Conservation (phyloP, 2,797 vertebrate species). For the Serranus cabrilla region DNA sequence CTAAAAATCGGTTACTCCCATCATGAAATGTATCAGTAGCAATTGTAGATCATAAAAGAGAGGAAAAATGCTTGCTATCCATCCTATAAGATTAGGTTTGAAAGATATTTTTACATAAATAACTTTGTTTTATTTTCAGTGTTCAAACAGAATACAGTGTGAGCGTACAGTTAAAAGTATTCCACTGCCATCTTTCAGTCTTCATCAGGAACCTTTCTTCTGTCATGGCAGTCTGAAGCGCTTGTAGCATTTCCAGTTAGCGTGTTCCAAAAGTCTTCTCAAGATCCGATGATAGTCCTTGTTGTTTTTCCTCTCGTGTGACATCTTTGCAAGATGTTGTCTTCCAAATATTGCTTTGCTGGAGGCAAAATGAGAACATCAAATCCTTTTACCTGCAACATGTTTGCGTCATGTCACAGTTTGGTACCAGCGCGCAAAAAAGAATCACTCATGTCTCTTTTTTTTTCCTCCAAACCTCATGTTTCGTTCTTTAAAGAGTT, state of each 20-base stretch:
- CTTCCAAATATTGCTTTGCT: constrained; percentile 30
- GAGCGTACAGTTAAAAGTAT: constrained; percentile 84
- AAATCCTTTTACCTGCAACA: constrained; percentile 69
- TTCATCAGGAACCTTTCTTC: constrained; percentile 27
- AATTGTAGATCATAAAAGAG: constrained; percentile 70
- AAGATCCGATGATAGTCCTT: constrained; percentile 31
- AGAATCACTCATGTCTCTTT: constrained; percentile 46
- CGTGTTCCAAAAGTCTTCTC: constrained; percentile 25
- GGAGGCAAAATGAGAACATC: constrained; percentile 38
- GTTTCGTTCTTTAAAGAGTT: constrained; percentile 46
- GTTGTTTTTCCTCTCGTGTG: constrained; percentile 30
- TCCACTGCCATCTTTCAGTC: constrained; percentile 60
- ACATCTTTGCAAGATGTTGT: constrained; percentile 32
- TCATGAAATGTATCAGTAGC: constrained; percentile 87
- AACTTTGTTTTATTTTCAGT: constrained; percentile 86
- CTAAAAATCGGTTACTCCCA: constrained; percentile 9
- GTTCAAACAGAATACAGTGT: constrained; percentile 94
- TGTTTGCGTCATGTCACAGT: constrained; percentile 61
- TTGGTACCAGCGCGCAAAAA: constrained; percentile 64
- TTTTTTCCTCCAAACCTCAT: constrained; percentile 44
- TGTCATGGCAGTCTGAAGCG: constrained; percentile 43
- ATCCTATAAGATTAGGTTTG: constrained; percentile 53
- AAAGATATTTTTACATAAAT: constrained; percentile 90
- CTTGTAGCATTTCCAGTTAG: constrained; percentile 60
- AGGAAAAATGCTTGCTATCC: constrained; percentile 72